Evolutionary conservation across 2,113 vertebrate species (phyloP).

Genomic region (Taxidea taxus): DNA sequence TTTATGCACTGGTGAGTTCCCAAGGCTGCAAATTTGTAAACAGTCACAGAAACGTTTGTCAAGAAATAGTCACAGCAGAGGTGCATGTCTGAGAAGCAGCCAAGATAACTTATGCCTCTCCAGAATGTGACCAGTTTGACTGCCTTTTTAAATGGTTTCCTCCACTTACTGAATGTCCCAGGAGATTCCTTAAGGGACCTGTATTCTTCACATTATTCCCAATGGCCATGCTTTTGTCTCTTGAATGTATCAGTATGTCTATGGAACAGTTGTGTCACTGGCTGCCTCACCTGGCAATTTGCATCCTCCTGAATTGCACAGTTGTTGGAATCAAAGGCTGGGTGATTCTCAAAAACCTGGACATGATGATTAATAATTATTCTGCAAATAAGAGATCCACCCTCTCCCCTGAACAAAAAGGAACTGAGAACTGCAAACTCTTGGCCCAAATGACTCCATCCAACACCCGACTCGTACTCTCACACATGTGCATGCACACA

Average conservation of each 20-base stretch:
- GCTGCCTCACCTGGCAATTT: not conserved
- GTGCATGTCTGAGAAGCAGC: not conserved
- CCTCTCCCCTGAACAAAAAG: not conserved
- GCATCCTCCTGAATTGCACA: not conserved
- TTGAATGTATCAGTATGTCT: not conserved
- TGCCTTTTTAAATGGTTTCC: not conserved
- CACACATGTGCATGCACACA: not conserved
- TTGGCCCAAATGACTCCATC: not conserved
- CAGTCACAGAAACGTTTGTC: not conserved
- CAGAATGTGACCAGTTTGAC: not conserved
- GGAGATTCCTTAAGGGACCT: not conserved
- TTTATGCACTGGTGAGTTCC: not conserved
- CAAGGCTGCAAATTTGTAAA: not conserved
- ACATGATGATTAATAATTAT: not conserved
- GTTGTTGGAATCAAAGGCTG: not conserved
- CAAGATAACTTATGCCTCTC: not conserved
- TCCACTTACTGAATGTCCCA: not conserved
- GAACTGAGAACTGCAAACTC: not conserved
- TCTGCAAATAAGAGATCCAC: not conserved
- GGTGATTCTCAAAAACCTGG: not conserved
- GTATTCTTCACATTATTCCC: not conserved
- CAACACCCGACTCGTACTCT: not conserved
- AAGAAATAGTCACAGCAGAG: not conserved
- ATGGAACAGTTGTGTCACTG: not conserved
- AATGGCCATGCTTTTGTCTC: not conserved